phyloP scores from a whole-genome alignment of 2,797 vertebrate species.

The Microctenopoma steveboyesi region DNA sequence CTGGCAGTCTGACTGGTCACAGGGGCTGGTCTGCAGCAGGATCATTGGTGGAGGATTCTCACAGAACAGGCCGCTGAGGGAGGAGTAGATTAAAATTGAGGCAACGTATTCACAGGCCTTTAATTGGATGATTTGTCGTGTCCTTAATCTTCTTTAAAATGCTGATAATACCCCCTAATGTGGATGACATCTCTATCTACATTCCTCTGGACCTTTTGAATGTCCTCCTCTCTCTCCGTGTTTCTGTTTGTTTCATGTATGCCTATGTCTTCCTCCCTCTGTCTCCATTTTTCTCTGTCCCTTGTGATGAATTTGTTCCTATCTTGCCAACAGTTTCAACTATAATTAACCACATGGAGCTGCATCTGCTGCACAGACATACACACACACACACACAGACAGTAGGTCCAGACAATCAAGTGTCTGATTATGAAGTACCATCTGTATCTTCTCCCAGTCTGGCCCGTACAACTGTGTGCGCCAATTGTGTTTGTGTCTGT shows the following conservation, averaged over 20 bases:
- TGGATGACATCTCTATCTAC: background rate
- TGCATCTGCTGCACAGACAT: constrained; percentile 69
- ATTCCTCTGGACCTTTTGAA: background rate
- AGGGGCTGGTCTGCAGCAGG: constrained; percentile 95
- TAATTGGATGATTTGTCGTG: constrained; percentile 32
- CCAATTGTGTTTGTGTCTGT: constrained; percentile 21
- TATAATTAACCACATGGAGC: constrained; percentile 83
- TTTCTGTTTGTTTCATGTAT: constrained; percentile 9
- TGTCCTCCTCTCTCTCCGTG: constrained; percentile 1
- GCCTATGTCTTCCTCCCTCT: constrained; percentile 7
- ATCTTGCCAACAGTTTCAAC: constrained; percentile 63
- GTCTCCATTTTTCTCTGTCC: constrained; percentile 19
- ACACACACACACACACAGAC: constrained; percentile 23
- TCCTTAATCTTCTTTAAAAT: constrained; percentile 23
- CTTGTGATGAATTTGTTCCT: constrained; percentile 70
- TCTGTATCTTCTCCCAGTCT: constrained; percentile 74
- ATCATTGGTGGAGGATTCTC: constrained; percentile 96
- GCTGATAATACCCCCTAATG: constrained; percentile 12
- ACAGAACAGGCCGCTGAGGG: constrained; percentile 89
- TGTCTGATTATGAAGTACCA: constrained; percentile 77
- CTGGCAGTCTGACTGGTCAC: constrained; percentile 94
- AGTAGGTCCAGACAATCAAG: constrained; percentile 71
- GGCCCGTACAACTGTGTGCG: constrained; percentile 29
- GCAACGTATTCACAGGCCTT: constrained; percentile 40
- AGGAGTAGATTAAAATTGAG: constrained; percentile 25